Percentiles rank a stretch among this genome's conserved stretches.
Conservation (phyloP, 2,888 invertebrate species). For the Amblyjoppa fuscipennis region DNA sequence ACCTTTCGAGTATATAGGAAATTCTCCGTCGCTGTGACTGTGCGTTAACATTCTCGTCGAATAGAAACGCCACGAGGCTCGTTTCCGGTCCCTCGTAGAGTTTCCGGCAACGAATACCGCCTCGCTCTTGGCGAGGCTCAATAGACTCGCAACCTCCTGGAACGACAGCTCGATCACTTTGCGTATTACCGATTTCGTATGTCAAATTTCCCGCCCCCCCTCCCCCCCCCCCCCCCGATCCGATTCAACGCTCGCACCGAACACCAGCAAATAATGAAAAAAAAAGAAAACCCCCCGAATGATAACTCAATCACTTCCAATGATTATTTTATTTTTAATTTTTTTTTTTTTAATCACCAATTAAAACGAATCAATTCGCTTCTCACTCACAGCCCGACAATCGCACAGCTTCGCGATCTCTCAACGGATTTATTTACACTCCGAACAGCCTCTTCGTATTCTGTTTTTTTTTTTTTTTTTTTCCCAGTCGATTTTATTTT, state of each 20-base stretch:
- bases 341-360: not conserved
- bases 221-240: no score
- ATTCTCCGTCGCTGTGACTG: conserved; percentile 94
- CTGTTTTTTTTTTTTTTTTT: no score
- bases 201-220: not conserved
- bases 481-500: no score
- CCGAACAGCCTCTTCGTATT: no score
- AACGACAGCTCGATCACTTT: conserved; percentile 77
- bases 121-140: conserved; percentile 79
- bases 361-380: not conserved
- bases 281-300: not conserved
- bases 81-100: conserved; percentile 77
- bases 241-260: not conserved
- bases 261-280: not conserved
- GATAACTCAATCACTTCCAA: not conserved
- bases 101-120: conserved; percentile 76
- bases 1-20: conserved; percentile 93
- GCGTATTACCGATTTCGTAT: conserved; percentile 21
- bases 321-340: not conserved
- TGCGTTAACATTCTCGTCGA: conserved; percentile 90
- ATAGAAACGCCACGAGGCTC: conserved; percentile 80
- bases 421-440: no score
- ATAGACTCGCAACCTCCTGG: conserved; percentile 77
- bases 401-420: no score
- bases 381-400: not conserved